phyloP scores from a whole-genome alignment of 2,888 invertebrate genomes.

The Galerucella nymphaeae region DNA sequence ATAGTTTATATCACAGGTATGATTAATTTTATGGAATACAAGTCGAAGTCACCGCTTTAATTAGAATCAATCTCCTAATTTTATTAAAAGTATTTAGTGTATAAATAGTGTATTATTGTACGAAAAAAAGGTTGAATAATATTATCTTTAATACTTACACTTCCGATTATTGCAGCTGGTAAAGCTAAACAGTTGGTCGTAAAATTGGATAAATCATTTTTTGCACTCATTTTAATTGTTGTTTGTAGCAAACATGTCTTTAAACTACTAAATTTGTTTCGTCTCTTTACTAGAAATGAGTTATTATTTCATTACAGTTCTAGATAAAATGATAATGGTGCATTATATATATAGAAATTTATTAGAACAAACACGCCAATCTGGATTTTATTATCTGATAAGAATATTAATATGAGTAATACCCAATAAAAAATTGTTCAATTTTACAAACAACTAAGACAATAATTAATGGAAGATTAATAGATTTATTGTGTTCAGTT shows the following conservation, averaged over 20 bases:
- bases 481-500: no score
- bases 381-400: slow-evolving; percentile 39
- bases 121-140: no score
- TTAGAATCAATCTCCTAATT: no score
- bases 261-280: slow-evolving; percentile 17
- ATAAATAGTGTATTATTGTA: no score
- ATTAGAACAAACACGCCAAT: slow-evolving; percentile 36
- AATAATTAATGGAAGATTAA: no score
- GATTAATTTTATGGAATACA: no score
- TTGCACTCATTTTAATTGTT: slow-evolving; percentile 25
- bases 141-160: slow-evolving; percentile 36
- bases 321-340: slow-evolving; percentile 35
- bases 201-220: slow-evolving; percentile 9
- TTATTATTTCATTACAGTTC: slow-evolving; percentile 22
- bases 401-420: slow-evolving; percentile 28
- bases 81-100: no score
- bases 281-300: not conserved
- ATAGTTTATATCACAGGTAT: no score
- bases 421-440: no score
- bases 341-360: slow-evolving; percentile 25
- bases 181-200: slow-evolving; percentile 34
- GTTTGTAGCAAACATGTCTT: slow-evolving; percentile 15
- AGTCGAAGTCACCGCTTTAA: no score
- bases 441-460: no score
- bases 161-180: slow-evolving; percentile 38